Percentiles rank a stretch among this genome's conserved stretches.
These are phyloP conservation scores for Adoxophyes honmai DNA, from an alignment of 1,140 invertebrate species.

Conservation along the genomic window DNA sequence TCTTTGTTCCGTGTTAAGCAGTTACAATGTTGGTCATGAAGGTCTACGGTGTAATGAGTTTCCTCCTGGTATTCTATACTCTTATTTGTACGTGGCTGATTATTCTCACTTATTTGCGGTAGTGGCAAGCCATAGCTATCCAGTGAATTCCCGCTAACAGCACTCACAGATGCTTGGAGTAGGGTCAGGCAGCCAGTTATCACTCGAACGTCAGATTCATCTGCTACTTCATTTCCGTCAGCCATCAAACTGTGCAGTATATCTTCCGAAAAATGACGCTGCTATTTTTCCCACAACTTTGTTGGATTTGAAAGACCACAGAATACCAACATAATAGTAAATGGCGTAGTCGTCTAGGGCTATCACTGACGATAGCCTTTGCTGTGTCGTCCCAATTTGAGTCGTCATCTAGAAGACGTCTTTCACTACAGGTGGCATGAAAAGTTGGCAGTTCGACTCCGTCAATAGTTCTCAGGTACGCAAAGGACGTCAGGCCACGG, in stretches of 20 bases:
- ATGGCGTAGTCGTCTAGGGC: slow-evolving; percentile 6
- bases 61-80: too few relatives aligned
- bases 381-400: neutral
- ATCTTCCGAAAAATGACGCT: neutral
- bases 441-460: slow-evolving; percentile 23
- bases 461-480: slow-evolving; percentile 25
- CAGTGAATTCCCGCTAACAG: too few relatives aligned
- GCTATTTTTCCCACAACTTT: neutral
- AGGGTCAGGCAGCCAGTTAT: too few relatives aligned
- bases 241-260: neutral
- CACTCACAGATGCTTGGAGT: too few relatives aligned
- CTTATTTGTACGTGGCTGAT: too few relatives aligned
- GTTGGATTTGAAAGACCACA: neutral
- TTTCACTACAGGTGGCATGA: slow-evolving; percentile 25
- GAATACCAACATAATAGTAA: slow-evolving; percentile 7
- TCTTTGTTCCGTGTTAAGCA: neutral
- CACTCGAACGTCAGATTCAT: neutral
- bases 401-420: neutral
- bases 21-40: neutral
- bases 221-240: neutral
- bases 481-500: slow-evolving; percentile 29
- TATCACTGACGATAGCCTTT: slow-evolving; percentile 6
- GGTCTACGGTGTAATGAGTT: neutral
- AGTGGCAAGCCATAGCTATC: too few relatives aligned
- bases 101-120: too few relatives aligned